Evolutionary conservation across 2,113 vertebrate genomes (phyloP).

Genomic region (Anseranas semipalmata): DNA sequence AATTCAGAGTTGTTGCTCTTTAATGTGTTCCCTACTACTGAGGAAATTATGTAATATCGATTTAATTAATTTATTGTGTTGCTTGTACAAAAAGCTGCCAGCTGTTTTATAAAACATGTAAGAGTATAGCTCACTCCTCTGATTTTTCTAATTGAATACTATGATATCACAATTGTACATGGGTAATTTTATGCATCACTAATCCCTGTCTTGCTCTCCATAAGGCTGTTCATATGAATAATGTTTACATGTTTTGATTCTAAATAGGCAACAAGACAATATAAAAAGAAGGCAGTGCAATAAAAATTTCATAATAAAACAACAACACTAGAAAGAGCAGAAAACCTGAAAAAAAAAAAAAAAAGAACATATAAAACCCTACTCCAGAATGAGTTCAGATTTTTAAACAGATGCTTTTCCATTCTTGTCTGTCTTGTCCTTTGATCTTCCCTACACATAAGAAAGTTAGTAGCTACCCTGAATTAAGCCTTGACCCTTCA

Average conservation of each 20-base stretch:
- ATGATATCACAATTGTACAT: not conserved
- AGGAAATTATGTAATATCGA: not conserved
- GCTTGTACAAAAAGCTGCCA: not conserved
- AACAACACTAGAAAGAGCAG: not conserved
- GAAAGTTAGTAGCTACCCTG: not conserved
- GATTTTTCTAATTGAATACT: constrained; percentile 8
- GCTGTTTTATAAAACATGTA: constrained; percentile 14
- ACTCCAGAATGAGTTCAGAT: not conserved
- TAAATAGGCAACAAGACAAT: not conserved
- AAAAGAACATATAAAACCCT: not conserved
- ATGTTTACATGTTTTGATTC: not conserved
- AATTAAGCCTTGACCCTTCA: not conserved
- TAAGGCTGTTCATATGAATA: not conserved
- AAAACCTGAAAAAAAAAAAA: not conserved
- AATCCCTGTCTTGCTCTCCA: not conserved
- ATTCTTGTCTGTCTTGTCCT: not conserved
- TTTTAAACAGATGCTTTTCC: not conserved
- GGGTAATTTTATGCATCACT: not conserved
- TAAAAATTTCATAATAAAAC: not conserved
- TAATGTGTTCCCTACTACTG: not conserved
- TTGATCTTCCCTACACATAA: not conserved
- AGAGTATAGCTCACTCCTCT: not conserved
- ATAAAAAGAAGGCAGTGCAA: not conserved
- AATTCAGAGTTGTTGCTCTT: not conserved
- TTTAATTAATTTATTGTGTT: not conserved